Percentiles rank a stretch among this genome's conserved stretches.
These are phyloP conservation scores for Bombus impatiens DNA, from an alignment of 1,140 invertebrate genomes.

Conservation along the genomic window DNA sequence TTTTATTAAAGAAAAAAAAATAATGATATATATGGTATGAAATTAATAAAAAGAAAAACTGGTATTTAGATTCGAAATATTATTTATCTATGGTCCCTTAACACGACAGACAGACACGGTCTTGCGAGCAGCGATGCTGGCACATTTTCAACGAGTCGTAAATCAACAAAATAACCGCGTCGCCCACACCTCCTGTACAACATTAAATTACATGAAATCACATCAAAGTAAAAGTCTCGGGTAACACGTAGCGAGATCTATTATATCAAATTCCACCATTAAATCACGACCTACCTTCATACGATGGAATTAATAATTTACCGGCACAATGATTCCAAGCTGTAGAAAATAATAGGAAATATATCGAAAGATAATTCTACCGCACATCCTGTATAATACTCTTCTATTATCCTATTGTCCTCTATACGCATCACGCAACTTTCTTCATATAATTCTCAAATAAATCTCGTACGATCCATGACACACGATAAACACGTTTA, in stretches of 20 bases:
- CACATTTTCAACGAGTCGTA: slow-evolving; percentile 1
- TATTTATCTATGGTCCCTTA: not conserved
- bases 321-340: too few relatives aligned
- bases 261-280: not conserved
- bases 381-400: too few relatives aligned
- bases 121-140: not conserved
- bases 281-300: not conserved
- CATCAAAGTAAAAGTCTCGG: not conserved
- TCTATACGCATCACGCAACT: too few relatives aligned
- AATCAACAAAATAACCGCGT: not conserved
- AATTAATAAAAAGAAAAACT: not conserved
- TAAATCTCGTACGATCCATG: too few relatives aligned
- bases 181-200: not conserved
- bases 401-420: too few relatives aligned
- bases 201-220: slow-evolving; percentile 1
- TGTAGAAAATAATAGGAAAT: too few relatives aligned
- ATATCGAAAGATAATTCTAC: too few relatives aligned
- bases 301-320: not conserved
- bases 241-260: not conserved
- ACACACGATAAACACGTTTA: too few relatives aligned
- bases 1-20: not conserved
- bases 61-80: not conserved
- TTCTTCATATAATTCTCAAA: too few relatives aligned
- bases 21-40: too few relatives aligned
- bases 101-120: not conserved